Evolutionary conservation across 2,113 vertebrate species (phyloP), one percentile per base, ranked within the genome.

Genomic region (Cebidichthys violaceus): DNA sequence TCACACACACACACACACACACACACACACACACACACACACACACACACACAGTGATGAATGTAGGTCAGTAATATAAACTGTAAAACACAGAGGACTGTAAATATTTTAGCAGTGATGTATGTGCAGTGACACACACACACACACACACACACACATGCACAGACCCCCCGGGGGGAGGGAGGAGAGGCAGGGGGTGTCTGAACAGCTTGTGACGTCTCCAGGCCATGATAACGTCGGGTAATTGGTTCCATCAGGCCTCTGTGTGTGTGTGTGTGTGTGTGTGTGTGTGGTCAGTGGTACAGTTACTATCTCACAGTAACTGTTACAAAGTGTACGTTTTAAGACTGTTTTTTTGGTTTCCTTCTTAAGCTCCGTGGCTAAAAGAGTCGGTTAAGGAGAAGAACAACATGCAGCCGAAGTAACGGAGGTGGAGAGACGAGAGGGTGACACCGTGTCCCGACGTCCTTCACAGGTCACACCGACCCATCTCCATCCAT

Each of bases 121-220:
- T 70, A 91, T 89, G 75, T 70, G 75, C 70, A 68, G n/a, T 86
- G 72, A 83, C 86, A 90, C 86, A 77, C 69, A 41, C 77, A 70
- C 45, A 78, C 64, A 66, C 80, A 67, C 67, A 72, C 61, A 9
- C 39, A 65, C 59, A 79, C 60, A 55, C 75, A 68, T 59, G 60
- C 24, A 6, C 24, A 55, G 73, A 85, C 78, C 83, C 88, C 82
- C 80, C 8, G 29, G 78, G 78, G 31, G 64, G 37, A 52, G 47
- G 66, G 22, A 55, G 66, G 29, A 54, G 20, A 47, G 70, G 66
- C 22, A 35, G 60, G 66, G 86, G 73, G 70, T 70, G 64, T 86
- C 84, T 89, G 85, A 92, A 90, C 91, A 92, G 90, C 89, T 91
- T 92, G 91, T 92, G 91, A 91, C 87, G 77, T 91, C 91, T 92